Conservation (phyloP, 1,140 invertebrate species). For the Callitettix versicolor region DNA sequence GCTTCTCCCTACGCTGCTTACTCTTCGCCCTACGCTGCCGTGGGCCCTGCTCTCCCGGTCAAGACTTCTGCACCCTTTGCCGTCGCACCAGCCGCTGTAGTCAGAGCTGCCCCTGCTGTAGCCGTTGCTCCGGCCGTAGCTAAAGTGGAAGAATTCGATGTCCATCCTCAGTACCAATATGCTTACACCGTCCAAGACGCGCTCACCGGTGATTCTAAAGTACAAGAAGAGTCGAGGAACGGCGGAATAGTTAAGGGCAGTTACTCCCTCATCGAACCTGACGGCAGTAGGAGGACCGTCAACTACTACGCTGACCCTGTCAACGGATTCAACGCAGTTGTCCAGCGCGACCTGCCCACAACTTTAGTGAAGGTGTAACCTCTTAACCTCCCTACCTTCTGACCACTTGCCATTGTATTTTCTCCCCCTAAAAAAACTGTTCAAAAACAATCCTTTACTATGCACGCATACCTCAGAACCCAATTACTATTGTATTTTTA, state of each 20-base stretch:
- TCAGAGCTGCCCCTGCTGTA: background rate
- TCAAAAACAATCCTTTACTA: no score
- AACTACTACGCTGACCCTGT: conserved; percentile 35
- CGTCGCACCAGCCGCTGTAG: background rate
- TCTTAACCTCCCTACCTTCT: no score
- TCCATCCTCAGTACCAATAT: conserved; percentile 37
- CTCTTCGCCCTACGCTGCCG: conserved; percentile 10
- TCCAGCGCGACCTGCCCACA: conserved; percentile 16
- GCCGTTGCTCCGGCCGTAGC: conserved; percentile 17
- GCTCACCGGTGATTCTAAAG: conserved; percentile 44
- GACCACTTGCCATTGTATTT: no score
- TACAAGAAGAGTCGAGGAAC: conserved; percentile 40
- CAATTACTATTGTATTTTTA: background rate
- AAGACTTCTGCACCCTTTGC: conserved; percentile 9
- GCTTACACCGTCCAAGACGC: conserved; percentile 41
- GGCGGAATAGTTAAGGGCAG: conserved; percentile 42
- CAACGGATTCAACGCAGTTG: conserved; percentile 35
- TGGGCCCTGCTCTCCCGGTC: conserved; percentile 1
- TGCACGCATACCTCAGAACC: no score
- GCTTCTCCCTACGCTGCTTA: conserved; percentile 15
- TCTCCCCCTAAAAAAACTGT: no score
- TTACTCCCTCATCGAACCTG: conserved; percentile 33
- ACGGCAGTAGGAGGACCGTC: conserved; percentile 29
- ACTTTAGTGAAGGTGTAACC: background rate
- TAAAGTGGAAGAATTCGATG: conserved; percentile 13